Percentiles rank a stretch among this genome's conserved stretches.
Evolutionary conservation across 2,797 vertebrate species (phyloP).

Genomic region (Hipposideros larvatus): DNA sequence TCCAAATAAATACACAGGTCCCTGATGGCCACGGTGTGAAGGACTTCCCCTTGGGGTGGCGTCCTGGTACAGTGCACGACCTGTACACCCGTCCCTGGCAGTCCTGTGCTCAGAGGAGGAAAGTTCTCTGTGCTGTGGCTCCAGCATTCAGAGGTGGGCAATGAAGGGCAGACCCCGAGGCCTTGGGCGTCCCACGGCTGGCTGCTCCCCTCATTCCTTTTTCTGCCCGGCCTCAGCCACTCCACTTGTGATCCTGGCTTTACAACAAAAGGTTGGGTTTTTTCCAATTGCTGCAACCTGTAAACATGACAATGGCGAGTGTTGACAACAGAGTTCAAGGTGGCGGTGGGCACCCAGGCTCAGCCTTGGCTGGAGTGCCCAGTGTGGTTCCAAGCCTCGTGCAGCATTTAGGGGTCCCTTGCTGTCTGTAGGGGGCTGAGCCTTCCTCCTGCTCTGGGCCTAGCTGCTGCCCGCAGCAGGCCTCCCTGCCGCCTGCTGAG

Average conservation of each 20-base stretch:
- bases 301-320: accelerated
- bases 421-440: background rate
- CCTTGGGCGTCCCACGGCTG: accelerated
- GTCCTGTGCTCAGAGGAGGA: background rate
- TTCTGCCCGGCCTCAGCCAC: background rate
- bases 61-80: accelerated
- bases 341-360: accelerated
- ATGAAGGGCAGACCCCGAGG: background rate
- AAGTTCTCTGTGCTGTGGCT: background rate
- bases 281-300: background rate
- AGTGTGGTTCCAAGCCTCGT: accelerated
- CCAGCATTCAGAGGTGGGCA: background rate
- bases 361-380: background rate
- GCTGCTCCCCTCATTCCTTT: background rate
- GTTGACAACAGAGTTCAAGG: background rate
- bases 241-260: background rate
- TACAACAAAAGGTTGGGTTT: background rate
- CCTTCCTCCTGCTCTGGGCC: no score
- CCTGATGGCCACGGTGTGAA: accelerated
- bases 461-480: no score
- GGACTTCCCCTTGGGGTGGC: accelerated
- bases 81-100: background rate
- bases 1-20: constrained; percentile 13
- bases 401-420: background rate
- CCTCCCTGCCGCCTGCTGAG: accelerated